Evolutionary conservation across 1,140 invertebrate species (phyloP), one percentile per base, ranked within the genome.

Genomic region (Nixonia krombeini): DNA sequence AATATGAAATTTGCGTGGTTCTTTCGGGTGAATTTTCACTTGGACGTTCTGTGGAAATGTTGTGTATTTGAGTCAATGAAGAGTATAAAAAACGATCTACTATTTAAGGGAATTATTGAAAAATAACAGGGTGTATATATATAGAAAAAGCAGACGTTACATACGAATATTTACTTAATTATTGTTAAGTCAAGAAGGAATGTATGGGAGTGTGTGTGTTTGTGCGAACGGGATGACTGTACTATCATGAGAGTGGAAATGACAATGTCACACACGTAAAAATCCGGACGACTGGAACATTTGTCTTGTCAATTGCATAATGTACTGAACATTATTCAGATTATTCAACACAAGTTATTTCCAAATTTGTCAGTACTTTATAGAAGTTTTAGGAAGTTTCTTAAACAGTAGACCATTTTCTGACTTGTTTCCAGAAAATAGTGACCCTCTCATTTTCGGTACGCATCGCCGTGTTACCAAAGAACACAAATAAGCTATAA

Each of bases 111-210:
- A 47, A 65, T 65, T 61, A 70, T 64, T 70, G 57, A 64, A 12
- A 62, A 61, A 62, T 37, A 70, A 82, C 80, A 83, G 81, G 79
- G 82, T 84, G 78, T 83, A 82, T 64, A 83, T 83, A 83, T 83
- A 83, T 68, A 81, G 66, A 42, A 66, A 55, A 61, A 53, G 70
- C 29, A 67, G 47, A 51, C 74, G 71, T 80, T 72, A 71, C 76
- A 74, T 63, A 64, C 68, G 74, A 64, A 79, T 81, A 83, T 82
- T 84, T 84, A 83, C 80, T 83, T 84, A 83, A 84, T 80, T 82
- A 82, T 63, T 57, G 72, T 66, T 70, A 70, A 66, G 52, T 15
- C 35, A 35, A 8, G 40, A 40, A 33, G 17, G 37, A 21, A 15
- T 42, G 29, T 25, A 18, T 40, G 37, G 13, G 21, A 31, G 18